Evolutionary conservation across 2,797 vertebrate species (phyloP), one percentile per base, ranked within the genome.

Genomic region (Sus cebifrons): DNA sequence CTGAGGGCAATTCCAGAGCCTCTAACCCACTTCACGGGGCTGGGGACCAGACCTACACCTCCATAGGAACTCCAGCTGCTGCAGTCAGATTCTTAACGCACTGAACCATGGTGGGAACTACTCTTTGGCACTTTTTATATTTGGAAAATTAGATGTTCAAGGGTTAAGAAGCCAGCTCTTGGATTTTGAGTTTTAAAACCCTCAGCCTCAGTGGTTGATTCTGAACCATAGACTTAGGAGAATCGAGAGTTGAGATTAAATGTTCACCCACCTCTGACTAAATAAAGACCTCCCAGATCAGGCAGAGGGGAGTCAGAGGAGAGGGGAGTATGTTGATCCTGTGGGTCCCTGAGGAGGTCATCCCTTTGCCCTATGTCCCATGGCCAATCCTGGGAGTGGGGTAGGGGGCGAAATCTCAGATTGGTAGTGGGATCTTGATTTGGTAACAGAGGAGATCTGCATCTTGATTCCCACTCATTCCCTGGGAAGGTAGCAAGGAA

Each of bases 181-280:
- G 49, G 14, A 82, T 74, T 94, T 85, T 89, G 58, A 92, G 56
- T 64, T 95, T 86, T 89, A 86, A 84, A 92, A 86, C 44, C 17
- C n/a, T 89, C 60, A 29, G 9, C 58, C 29, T 82, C 49, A 44
- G n/a, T 40, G 29, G 36, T 40, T 65, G 20, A 92, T 18, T 78
- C 86, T 71, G 56, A 77, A n/a, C n/a, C 68, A 54, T 9, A 71
- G 56, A 36, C 32, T 83, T 89, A 58, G 78, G 29, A 90, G 27
- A 23, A 82, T 54, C 16, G 21, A 94, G 64, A n/a, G 16, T 60
- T 71, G 32, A 92, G 40, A 90, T n/a, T 20, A 84, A 29, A 68
- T 12, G 73, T 89, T 86, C 25, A 91, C 27, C 17, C 20, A 49
- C 2, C 4, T 6, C 64, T 65, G 49, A 71, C 6, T 58, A 77